These are phyloP conservation scores for Cerastis leucographa DNA, from an alignment of 2,888 invertebrate genomes.

Conservation along the genomic window DNA sequence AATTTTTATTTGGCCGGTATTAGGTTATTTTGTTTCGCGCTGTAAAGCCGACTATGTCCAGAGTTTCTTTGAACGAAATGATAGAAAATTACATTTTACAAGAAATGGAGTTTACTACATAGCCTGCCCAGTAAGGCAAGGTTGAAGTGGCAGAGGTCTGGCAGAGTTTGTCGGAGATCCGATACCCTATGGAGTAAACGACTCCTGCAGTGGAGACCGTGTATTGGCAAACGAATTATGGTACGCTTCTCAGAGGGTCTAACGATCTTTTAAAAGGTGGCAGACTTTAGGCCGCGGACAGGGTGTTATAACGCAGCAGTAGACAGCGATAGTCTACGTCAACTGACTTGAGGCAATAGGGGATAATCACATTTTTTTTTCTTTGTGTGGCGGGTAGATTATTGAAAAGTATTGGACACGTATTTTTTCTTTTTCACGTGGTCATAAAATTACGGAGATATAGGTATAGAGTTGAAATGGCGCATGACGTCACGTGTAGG, in stretches of 20 bases:
- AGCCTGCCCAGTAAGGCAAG: not conserved
- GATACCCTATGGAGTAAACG: not conserved
- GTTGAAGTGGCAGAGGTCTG: not conserved
- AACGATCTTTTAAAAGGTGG: not conserved
- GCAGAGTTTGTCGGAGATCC: not conserved
- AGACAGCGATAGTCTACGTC: too few species aligned
- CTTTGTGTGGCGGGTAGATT: too few species aligned
- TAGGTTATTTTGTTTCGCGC: not conserved
- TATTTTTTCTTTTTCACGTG: too few species aligned
- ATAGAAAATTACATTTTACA: not conserved
- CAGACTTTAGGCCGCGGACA: not conserved
- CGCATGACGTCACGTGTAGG: too few species aligned
- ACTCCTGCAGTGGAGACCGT: not conserved
- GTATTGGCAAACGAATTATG: not conserved
- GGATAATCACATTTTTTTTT: too few species aligned
- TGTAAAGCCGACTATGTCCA: not conserved
- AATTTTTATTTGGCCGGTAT: not conserved
- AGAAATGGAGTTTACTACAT: not conserved
- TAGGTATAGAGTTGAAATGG: too few species aligned
- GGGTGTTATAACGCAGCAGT: not conserved
- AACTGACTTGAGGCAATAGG: not conserved
- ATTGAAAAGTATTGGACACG: too few species aligned
- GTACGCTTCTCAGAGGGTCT: not conserved
- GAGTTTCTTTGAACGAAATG: not conserved
- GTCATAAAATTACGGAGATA: too few species aligned